phyloP scores from a whole-genome alignment of 2,797 vertebrate genomes.

The Trematomus bernacchii region DNA sequence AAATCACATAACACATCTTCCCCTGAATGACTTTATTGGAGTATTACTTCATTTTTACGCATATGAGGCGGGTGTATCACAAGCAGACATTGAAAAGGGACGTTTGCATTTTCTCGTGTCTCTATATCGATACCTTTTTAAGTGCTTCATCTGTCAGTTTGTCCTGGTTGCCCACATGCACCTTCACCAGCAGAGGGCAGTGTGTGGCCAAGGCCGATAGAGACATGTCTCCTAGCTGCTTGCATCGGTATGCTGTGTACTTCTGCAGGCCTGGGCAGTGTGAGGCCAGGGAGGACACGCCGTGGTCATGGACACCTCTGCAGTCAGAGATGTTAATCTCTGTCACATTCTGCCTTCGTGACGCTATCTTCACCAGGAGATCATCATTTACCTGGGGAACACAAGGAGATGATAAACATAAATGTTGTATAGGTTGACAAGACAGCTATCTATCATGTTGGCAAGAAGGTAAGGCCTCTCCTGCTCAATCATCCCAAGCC shows the following conservation, averaged over 20 bases:
- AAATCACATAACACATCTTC: background rate
- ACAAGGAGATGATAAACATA: conserved; percentile 3
- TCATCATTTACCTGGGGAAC: conserved; percentile 92
- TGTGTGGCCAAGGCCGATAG: conserved; percentile 92
- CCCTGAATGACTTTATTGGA: background rate
- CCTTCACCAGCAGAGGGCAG: conserved; percentile 95
- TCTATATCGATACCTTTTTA: conserved; percentile 88
- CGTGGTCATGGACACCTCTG: conserved; percentile 93
- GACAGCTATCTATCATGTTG: background rate
- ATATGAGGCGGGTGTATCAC: background rate
- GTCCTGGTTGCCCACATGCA: conserved; percentile 99
- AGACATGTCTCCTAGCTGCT: conserved; percentile 95
- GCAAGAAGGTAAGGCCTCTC: background rate
- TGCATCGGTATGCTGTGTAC: conserved; percentile 97
- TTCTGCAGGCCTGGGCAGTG: conserved; percentile 94
- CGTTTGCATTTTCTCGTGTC: background rate
- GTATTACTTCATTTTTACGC: background rate
- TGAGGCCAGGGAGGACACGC: conserved; percentile 92
- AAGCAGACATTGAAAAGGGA: background rate
- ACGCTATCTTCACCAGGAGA: conserved; percentile 95
- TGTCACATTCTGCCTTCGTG: conserved; percentile 95
- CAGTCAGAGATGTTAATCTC: conserved; percentile 99
- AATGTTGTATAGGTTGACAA: background rate
- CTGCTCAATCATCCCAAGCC: background rate
- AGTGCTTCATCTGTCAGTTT: conserved; percentile 94